Evolutionary conservation across 2,113 vertebrate genomes (phyloP), one percentile per base, ranked within the genome.

Genomic region (Corydoras sp.): DNA sequence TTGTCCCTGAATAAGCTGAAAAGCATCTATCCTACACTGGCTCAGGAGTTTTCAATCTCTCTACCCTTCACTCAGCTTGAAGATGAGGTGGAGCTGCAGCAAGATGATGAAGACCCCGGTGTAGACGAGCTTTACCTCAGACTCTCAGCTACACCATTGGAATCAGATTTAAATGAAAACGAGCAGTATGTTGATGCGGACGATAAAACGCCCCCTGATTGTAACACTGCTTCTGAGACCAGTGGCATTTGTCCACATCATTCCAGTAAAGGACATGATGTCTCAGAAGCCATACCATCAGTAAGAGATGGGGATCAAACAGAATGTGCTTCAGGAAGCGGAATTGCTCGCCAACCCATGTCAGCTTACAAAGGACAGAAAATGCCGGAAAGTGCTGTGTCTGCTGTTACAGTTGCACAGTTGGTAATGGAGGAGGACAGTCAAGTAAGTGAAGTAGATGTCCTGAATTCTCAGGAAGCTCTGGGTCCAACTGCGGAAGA

Each of bases 401-500:
- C 35, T 61, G 79, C 81, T 30, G 79, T 92, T 77, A 85, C 91
- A 65, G 58, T 90, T 14, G 76, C 88, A 58, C 84, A 77, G 73
- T 77, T 96, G 72, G 74, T 96, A 65, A 53, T 87, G 48, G 89
- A 92, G 3, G 76, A 83, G 7, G 90, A 94, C 78, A 89, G 78
- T 83, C 88, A 90, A 30, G 6, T 9, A 5, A 77, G 69, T 69
- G 78, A 81, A 30, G 71, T 49, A 9, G 67, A 63, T 32, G 29
- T 13, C 31, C 5, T 2, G 0, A 32, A 15, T 12, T n/a, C 32
- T 10, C 50, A 62, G 13, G 14, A 24, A 24, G 4, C 76, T 87
- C 68, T 68, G 75, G 5, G 60, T 31, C 62, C 62, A 24, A 7
- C 12, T 10, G 29, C 29, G 29, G 31, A 9, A 43, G 65, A 10